These are phyloP conservation scores for Pecten maximus DNA, from an alignment of 2,888 invertebrate genomes.

Conservation along the genomic window DNA sequence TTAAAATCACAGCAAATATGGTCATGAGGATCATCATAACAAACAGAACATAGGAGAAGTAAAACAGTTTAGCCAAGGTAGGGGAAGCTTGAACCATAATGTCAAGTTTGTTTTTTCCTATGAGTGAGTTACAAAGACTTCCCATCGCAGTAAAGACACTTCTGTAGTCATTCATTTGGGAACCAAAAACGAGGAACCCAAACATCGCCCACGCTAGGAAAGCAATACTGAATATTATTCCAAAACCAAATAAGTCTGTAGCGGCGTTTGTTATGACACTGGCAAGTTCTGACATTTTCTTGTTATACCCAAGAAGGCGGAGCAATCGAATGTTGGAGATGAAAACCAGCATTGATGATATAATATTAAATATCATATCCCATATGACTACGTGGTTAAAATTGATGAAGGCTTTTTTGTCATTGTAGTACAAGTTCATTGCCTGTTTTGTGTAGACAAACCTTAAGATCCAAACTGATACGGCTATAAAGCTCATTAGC, in stretches of 20 bases:
- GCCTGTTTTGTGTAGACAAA: constrained; percentile 55
- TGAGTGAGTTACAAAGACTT: constrained; percentile 65
- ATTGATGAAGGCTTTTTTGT: constrained; percentile 68
- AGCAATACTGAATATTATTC: constrained; percentile 60
- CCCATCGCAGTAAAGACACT: constrained; percentile 60
- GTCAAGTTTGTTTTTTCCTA: constrained; percentile 69
- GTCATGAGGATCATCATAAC: constrained; percentile 64
- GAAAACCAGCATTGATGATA: constrained; percentile 64
- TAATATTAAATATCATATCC: constrained; percentile 64
- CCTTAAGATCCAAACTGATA: constrained; percentile 59
- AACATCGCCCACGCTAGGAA: constrained; percentile 62
- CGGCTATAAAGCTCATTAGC: constrained; percentile 55
- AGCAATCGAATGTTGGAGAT: constrained; percentile 66
- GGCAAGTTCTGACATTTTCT: constrained; percentile 59
- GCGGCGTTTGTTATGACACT: constrained; percentile 62
- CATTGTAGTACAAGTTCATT: constrained; percentile 60
- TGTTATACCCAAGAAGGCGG: constrained; percentile 70
- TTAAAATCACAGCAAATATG: constrained; percentile 69
- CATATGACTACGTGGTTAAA: constrained; percentile 68
- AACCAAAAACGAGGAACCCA: constrained; percentile 66
- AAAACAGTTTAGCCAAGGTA: constrained; percentile 65
- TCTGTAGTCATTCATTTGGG: constrained; percentile 62
- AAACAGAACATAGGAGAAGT: constrained; percentile 64
- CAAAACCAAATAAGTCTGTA: constrained; percentile 65
- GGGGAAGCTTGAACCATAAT: constrained; percentile 60